Conservation (phyloP, 1,140 invertebrate species). For the Hyphantria cunea region DNA sequence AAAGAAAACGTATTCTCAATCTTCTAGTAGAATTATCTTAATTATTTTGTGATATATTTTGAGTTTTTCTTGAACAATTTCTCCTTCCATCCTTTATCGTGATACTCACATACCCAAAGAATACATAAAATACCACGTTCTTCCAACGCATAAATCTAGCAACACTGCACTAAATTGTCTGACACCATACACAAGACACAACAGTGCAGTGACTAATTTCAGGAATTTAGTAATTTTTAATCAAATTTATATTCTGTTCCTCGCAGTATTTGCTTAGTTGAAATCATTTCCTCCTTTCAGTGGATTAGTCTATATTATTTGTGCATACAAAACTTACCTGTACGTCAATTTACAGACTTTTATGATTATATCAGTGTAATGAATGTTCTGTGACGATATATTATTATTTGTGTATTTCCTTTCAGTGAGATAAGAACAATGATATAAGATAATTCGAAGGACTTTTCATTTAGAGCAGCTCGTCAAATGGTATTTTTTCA, state of each 20-base stretch:
- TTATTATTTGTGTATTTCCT: constrained; percentile 60
- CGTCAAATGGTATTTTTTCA: constrained; percentile 28
- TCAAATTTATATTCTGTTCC: constrained; percentile 40
- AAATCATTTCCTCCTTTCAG: constrained; percentile 1
- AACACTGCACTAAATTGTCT: too few relatives aligned
- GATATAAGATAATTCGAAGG: constrained; percentile 71
- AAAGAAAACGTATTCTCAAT: too few relatives aligned
- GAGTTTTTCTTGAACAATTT: too few relatives aligned
- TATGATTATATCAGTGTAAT: constrained; percentile 12
- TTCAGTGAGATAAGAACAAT: constrained; percentile 68
- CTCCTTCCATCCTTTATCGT: too few relatives aligned
- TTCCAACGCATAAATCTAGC: too few relatives aligned
- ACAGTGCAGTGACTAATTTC: constrained; percentile 48
- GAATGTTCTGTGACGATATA: constrained; percentile 35
- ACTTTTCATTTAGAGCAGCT: constrained; percentile 40
- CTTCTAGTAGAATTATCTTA: too few relatives aligned
- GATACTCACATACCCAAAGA: too few relatives aligned
- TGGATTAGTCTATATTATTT: too few relatives aligned
- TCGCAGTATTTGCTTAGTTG: constrained; percentile 1
- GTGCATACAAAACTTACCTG: too few relatives aligned
- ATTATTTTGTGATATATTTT: too few relatives aligned
- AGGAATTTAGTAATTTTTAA: constrained; percentile 42
- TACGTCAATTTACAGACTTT: background rate
- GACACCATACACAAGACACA: constrained; percentile 1
- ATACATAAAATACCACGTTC: too few relatives aligned